These are phyloP conservation scores for Celastrina argiolus DNA, from an alignment of 2,888 invertebrate species.

Conservation along the genomic window DNA sequence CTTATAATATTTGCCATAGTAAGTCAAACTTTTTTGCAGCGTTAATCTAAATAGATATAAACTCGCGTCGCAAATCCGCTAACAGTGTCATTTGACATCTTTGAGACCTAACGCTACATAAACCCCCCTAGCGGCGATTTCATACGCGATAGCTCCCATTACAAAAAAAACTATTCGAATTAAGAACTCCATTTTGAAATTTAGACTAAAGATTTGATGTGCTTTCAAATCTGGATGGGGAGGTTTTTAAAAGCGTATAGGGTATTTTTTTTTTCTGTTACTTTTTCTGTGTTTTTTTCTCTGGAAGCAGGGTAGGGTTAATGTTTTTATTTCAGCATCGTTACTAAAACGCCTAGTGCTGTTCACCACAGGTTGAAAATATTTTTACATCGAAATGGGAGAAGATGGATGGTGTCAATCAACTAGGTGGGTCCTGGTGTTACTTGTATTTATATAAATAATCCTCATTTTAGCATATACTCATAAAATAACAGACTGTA, in stretches of 20 bases:
- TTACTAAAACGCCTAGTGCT: conserved; percentile 65
- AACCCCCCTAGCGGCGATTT: too few relatives aligned
- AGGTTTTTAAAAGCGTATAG: neutral
- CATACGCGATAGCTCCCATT: too few relatives aligned
- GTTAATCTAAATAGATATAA: too few relatives aligned
- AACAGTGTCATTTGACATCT: too few relatives aligned
- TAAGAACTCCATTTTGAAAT: neutral
- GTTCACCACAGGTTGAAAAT: conserved; percentile 70
- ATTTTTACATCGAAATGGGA: conserved; percentile 87
- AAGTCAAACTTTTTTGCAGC: too few relatives aligned
- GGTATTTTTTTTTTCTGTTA: neutral
- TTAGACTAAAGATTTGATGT: neutral
- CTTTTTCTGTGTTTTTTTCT: neutral
- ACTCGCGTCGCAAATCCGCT: too few relatives aligned
- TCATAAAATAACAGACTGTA: neutral
- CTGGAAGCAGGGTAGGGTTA: conserved; percentile 57
- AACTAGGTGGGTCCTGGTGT: conserved; percentile 85
- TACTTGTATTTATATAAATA: conserved; percentile 23
- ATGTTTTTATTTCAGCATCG: conserved; percentile 70
- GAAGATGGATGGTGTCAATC: conserved; percentile 87
- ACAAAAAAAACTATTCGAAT: neutral
- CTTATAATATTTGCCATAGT: too few relatives aligned
- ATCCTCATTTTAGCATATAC: neutral
- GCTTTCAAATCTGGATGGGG: neutral
- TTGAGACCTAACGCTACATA: too few relatives aligned